phyloP scores from a whole-genome alignment of 2,888 invertebrate genomes.

The Notodonta dromedarius region DNA sequence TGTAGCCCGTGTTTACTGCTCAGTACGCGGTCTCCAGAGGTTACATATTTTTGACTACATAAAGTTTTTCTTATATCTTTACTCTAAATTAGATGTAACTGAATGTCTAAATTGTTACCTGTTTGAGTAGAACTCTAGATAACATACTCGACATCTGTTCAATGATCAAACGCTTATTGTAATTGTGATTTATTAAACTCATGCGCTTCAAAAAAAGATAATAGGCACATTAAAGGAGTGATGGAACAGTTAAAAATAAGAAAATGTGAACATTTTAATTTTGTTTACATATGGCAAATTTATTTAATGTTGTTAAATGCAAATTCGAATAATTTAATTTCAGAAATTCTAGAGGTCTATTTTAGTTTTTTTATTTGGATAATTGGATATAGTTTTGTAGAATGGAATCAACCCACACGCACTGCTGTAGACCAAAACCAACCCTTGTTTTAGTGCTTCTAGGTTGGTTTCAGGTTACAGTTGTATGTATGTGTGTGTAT shows the following conservation, averaged over 20 bases:
- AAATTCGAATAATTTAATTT: slow-evolving; percentile 20
- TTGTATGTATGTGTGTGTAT: too few species aligned
- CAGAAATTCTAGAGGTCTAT: slow-evolving; percentile 11
- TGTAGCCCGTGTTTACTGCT: slow-evolving; percentile 24
- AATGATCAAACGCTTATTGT: slow-evolving; percentile 4
- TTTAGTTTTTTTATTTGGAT: slow-evolving; percentile 22
- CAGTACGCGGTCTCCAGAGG: slow-evolving; percentile 23
- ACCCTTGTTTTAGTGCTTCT: too few species aligned
- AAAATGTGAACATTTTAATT: not conserved
- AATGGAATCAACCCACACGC: too few species aligned
- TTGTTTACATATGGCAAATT: slow-evolving; percentile 14
- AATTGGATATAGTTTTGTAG: slow-evolving; percentile 9
- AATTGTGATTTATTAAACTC: not conserved
- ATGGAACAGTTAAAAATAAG: not conserved
- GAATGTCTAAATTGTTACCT: slow-evolving; percentile 2
- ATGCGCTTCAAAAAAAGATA: not conserved
- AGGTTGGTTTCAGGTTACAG: too few species aligned
- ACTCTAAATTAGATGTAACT: slow-evolving; percentile 7
- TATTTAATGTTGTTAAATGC: slow-evolving; percentile 14
- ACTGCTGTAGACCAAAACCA: too few species aligned
- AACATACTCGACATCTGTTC: not conserved
- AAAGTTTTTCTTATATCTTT: slow-evolving; percentile 15
- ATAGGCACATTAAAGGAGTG: not conserved
- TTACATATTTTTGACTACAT: slow-evolving; percentile 30
- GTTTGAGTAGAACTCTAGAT: slow-evolving; percentile 1